A percentile compares a stretch with the other conserved stretches of the same genome.
These are phyloP conservation scores for Bombus sylvicola DNA, from an alignment of 1,140 invertebrate species.

Conservation along the genomic window DNA sequence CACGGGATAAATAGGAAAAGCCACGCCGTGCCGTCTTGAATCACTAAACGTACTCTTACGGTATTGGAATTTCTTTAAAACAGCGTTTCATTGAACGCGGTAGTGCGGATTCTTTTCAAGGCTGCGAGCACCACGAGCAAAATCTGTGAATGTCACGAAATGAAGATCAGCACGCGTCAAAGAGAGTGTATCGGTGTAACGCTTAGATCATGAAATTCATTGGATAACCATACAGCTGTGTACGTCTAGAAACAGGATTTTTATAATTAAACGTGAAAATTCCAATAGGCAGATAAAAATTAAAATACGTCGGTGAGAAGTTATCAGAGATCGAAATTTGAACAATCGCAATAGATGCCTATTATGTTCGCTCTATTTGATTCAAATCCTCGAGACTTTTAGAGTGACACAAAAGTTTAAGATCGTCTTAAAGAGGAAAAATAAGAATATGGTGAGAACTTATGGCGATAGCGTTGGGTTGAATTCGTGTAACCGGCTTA, in stretches of 20 bases:
- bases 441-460: too few relatives aligned
- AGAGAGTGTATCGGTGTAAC: neutral
- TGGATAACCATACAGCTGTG: neutral
- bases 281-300: too few relatives aligned
- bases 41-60: constrained; percentile 35
- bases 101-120: constrained; percentile 21
- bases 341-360: too few relatives aligned
- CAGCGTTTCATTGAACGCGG: constrained; percentile 23
- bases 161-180: neutral
- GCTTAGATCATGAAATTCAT: constrained; percentile 1
- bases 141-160: constrained; percentile 4
- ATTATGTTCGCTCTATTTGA: too few relatives aligned
- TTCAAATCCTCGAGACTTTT: too few relatives aligned
- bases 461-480: too few relatives aligned
- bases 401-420: too few relatives aligned
- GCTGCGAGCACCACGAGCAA: neutral
- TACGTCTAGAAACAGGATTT: neutral
- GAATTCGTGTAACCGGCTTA: too few relatives aligned
- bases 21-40: constrained; percentile 26
- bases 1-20: constrained; percentile 27
- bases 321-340: too few relatives aligned
- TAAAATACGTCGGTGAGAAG: too few relatives aligned
- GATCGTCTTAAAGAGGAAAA: too few relatives aligned
- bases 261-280: neutral
- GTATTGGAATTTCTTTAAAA: constrained; percentile 39